Base-by-base conservation (phyloP, 2,888 invertebrate genomes). In the Ganaspis brasiliensis region DNA sequence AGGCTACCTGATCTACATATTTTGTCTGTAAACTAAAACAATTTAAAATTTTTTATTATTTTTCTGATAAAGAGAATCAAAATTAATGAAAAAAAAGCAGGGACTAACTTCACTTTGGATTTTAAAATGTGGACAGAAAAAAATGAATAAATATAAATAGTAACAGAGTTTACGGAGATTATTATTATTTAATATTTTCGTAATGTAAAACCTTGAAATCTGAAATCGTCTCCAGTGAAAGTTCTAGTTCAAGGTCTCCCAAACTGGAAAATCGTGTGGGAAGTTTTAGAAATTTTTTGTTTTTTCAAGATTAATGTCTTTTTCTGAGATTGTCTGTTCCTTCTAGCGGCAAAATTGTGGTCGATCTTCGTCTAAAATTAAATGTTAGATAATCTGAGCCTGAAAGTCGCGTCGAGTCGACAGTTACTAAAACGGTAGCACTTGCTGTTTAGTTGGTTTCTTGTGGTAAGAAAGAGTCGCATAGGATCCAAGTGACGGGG, bases 301-400 rank as follows among this genome's bases (percentile, higher is more conserved):
- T n/a, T n/a, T n/a, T 63, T 45, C 21, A 14, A 24, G 40, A 52
- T 63, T 55, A 59, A 72, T 59, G 74, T 72, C 59, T 59, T 71
- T 40, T 10, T 45, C 56, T 24, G 72, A 74, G 45, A 55, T 57
- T 72, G 57, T 37, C 24, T 78, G 67, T 78, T 67, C 70, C 71
- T 63, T 74, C 63, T 73, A 67, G 72, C 57, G 56, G 61, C 73
- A 67, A 67, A 61, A 71, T 31, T 40, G 73, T 55, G 52, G 77
- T 75, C 73, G 78, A 81, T 79, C 81, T 84, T 79, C 82, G 84
- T 84, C 88, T 88, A 91, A 90, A 89, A 91, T 90, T 91, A 91
- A 89, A 88, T 90, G 90, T 91, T 91, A 91, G 90, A 91, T 91
- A 91, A 91, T 88, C 88, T 85, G 83, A 85, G 82, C 61, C 59